Conservation (phyloP, 2,888 invertebrate genomes). For the Mesorhabditis belari region DNA sequence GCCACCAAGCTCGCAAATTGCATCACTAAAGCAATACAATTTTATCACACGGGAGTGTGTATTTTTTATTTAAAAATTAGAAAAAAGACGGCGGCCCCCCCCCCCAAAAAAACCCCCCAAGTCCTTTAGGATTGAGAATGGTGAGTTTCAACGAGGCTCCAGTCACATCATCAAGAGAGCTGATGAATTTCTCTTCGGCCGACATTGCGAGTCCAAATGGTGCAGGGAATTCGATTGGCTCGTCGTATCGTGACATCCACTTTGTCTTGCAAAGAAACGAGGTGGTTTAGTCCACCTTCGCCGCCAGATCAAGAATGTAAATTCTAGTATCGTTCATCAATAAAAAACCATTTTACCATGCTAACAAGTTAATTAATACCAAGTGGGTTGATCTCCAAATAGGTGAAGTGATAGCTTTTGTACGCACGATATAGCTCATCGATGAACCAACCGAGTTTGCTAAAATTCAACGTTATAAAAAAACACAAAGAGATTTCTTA, state of each 20-base stretch:
- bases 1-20: constrained; percentile 91
- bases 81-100: constrained; percentile 96
- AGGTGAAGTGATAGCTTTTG: constrained; percentile 87
- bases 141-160: constrained; percentile 96
- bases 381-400: constrained; percentile 94
- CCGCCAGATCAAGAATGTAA: constrained; percentile 87
- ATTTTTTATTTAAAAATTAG: too few relatives aligned
- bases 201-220: constrained; percentile 94
- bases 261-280: constrained; percentile 88
- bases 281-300: constrained; percentile 92
- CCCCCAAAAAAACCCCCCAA: constrained; percentile 99
- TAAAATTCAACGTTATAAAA: constrained; percentile 54
- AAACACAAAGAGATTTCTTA: neutral
- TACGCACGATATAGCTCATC: constrained; percentile 76
- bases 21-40: constrained; percentile 67
- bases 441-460: constrained; percentile 76
- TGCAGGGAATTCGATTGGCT: constrained; percentile 78
- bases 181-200: constrained; percentile 94
- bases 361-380: constrained; percentile 57
- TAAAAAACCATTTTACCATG: constrained; percentile 52
- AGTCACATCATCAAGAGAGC: constrained; percentile 92
- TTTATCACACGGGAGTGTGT: constrained; percentile 1
- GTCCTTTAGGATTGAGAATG: constrained; percentile 85
- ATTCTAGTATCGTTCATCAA: constrained; percentile 68
- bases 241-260: constrained; percentile 70